Evolutionary conservation across 1,140 invertebrate species (phyloP).

Genomic region (Pinna nobilis): DNA sequence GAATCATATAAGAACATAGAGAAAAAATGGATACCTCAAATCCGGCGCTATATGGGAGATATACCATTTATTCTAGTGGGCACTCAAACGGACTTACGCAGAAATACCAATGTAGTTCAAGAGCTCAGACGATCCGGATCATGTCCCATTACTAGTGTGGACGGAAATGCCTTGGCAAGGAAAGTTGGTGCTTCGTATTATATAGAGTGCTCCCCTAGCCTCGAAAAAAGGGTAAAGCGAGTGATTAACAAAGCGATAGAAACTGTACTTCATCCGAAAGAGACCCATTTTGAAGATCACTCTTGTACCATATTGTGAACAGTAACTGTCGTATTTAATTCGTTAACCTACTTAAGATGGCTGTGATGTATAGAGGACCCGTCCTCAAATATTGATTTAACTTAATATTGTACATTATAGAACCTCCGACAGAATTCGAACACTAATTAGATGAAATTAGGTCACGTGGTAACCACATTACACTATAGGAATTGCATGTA

Average conservation of each 20-base stretch:
- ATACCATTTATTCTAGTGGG: conserved; percentile 62
- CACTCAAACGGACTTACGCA: conserved; percentile 60
- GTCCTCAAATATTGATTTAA: too few species aligned
- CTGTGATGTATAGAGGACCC: too few species aligned
- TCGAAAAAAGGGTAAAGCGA: conserved; percentile 54
- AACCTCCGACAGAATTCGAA: too few species aligned
- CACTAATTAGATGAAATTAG: too few species aligned
- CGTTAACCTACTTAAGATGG: too few species aligned
- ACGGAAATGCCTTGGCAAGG: conserved; percentile 45
- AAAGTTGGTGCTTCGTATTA: conserved; percentile 51
- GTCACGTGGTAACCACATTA: too few species aligned
- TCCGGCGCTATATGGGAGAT: conserved; percentile 45
- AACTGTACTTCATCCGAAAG: conserved; percentile 43
- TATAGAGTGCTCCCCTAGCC: conserved; percentile 74
- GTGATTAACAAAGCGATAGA: conserved; percentile 55
- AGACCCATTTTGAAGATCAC: background rate
- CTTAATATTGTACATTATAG: too few species aligned
- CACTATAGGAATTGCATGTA: too few species aligned
- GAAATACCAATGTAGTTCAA: conserved; percentile 34
- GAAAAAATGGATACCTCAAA: conserved; percentile 60
- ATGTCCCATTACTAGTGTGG: conserved; percentile 38
- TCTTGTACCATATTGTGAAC: conserved; percentile 36
- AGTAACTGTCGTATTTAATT: too few species aligned
- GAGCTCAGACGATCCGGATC: conserved; percentile 35
- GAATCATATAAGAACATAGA: conserved; percentile 59